Percentiles rank a stretch among this genome's conserved stretches.
Evolutionary conservation across 2,797 vertebrate species (phyloP).

Genomic region (Taeniopygia guttata): DNA sequence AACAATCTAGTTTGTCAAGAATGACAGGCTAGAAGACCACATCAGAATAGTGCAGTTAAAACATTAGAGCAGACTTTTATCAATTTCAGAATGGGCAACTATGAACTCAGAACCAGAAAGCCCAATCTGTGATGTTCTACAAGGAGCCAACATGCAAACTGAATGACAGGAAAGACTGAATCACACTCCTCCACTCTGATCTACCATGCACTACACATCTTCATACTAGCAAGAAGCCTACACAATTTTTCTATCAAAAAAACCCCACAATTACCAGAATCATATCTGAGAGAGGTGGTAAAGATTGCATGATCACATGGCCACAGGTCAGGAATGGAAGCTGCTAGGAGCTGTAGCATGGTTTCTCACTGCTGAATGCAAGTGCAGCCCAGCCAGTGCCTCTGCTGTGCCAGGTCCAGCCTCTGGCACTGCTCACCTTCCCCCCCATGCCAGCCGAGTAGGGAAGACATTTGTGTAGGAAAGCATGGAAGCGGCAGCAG

Average conservation of each 20-base stretch:
- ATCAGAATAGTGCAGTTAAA: background rate
- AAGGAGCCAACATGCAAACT: background rate
- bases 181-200: slow-evolving; percentile 32
- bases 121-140: background rate
- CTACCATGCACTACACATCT: background rate
- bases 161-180: slow-evolving; percentile 7
- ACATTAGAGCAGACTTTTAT: background rate
- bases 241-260: background rate
- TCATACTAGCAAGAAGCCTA: background rate
- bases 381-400: background rate
- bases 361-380: background rate
- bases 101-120: background rate
- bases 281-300: background rate
- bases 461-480: background rate
- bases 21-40: background rate
- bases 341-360: rapidly evolving
- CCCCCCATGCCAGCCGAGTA: rapidly evolving
- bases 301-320: background rate
- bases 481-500: background rate
- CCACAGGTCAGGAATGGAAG: background rate
- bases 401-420: background rate
- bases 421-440: background rate
- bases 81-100: background rate
- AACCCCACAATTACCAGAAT: background rate
- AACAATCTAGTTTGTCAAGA: background rate